A percentile compares a stretch with the other conserved stretches of the same genome.
These are phyloP conservation scores for Poecilia velifera DNA, from an alignment of 2,797 vertebrate genomes.

Conservation along the genomic window DNA sequence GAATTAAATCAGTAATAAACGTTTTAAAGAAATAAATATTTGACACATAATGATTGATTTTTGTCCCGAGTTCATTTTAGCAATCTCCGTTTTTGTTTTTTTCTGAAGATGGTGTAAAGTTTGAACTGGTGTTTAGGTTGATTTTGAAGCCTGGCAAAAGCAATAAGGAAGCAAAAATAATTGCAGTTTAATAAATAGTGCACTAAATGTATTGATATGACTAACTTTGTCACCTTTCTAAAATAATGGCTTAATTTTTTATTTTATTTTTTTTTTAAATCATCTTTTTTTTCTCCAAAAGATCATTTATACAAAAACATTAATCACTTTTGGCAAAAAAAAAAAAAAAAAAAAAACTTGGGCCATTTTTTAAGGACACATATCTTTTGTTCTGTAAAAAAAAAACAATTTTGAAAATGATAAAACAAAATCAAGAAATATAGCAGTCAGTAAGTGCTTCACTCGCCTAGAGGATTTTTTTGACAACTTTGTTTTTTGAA, in stretches of 20 bases:
- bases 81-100: slow-evolving; percentile 38
- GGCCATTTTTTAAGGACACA: too few species aligned
- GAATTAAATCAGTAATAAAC: slow-evolving; percentile 84
- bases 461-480: too few species aligned
- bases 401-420: background rate
- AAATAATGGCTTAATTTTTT: background rate
- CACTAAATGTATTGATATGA: background rate
- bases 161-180: background rate
- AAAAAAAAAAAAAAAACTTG: too few species aligned
- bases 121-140: slow-evolving; percentile 25
- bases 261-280: background rate
- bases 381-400: background rate
- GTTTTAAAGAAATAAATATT: slow-evolving; percentile 84
- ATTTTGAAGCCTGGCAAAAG: background rate
- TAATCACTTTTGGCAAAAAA: too few species aligned
- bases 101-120: slow-evolving; percentile 35
- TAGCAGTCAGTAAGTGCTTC: background rate
- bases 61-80: slow-evolving; percentile 43
- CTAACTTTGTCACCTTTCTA: background rate
- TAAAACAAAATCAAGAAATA: background rate
- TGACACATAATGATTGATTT: slow-evolving; percentile 71
- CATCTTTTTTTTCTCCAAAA: too few species aligned
- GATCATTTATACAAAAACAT: too few species aligned
- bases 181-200: too few species aligned
- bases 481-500: background rate